Evolutionary conservation across 2,113 vertebrate genomes (phyloP).

Genomic region (Cebidichthys violaceus): DNA sequence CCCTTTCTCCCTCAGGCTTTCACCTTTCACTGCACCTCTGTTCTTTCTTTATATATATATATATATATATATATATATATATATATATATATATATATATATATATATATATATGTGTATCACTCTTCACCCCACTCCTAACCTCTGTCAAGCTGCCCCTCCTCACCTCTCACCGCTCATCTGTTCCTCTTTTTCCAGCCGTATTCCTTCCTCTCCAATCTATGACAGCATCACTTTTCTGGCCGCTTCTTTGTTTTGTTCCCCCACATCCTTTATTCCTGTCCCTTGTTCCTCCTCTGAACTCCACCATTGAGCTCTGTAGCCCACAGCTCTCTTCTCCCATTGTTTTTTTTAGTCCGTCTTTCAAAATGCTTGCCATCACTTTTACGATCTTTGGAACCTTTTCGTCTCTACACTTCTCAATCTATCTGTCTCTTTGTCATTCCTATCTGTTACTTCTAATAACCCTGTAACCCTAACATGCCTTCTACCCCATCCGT

Average conservation of each 20-base stretch:
- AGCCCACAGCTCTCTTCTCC: constrained; percentile 11
- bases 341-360: constrained; percentile 37
- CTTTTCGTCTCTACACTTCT: constrained; percentile 43
- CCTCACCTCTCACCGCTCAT: constrained; percentile 51
- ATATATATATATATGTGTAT: background rate
- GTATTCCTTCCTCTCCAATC: constrained; percentile 27
- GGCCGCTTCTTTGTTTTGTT: constrained; percentile 16
- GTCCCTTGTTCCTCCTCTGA: constrained; percentile 44
- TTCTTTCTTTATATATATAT: constrained; percentile 18
- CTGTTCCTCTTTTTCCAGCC: constrained; percentile 42
- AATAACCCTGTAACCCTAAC: constrained; percentile 47
- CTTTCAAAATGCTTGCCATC: constrained; percentile 37
- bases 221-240: constrained; percentile 41
- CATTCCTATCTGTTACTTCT: constrained; percentile 57
- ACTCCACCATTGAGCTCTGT: constrained; percentile 40
- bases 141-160: constrained; percentile 49
- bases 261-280: constrained; percentile 15
- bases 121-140: constrained; percentile 35
- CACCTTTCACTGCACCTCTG: constrained; percentile 58
- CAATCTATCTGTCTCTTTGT: constrained; percentile 39
- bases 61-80: constrained; percentile 13
- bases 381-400: constrained; percentile 55
- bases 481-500: constrained; percentile 9
- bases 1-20: constrained; percentile 40
- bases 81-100: constrained; percentile 11